Base-by-base conservation (phyloP, 2,888 invertebrate species). In the Diplazon laetatorius region DNA sequence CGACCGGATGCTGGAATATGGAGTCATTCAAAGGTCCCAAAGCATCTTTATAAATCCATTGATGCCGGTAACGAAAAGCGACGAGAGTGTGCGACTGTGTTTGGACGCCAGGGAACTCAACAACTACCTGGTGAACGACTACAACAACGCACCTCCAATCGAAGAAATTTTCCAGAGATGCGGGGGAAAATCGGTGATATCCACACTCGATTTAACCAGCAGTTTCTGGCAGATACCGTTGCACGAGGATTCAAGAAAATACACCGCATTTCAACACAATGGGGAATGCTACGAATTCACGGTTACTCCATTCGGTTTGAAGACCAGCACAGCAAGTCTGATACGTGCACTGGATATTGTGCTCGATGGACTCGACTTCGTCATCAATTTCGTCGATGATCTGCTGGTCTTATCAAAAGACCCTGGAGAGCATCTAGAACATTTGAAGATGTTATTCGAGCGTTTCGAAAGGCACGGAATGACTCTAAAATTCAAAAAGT, bases 11-110 rank as follows among this genome's bases (percentile, higher is more conserved):
- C 52, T 88, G 9, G 50, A 85, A 1, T 85, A 86, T 62, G 75
- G 82, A 0, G 85, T 89, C 1, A 87, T 88, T n/a, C 76, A 85
- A 65, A 83, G 82, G 9, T 86, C 86, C 0, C 83, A 80, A 50
- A 86, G 83, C 37, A 82, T 84, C 0, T 86, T 85, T 55, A 85
- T 85, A 6, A 85, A 81, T 18, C 85, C 84, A 0, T 65, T 87
- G 0, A 14, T 60, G 1, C 42, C 62, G 0, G 30, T 68, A 0
- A 25, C 22, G 1, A 70, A 77, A 35, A 78, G 75, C 9, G 62
- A 73, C 8, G 74, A 75, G 0, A 68, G 70, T 0, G 73, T 77
- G 9, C 14, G 78, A 20, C 1, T 76, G 9, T 71, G 66, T 2
- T 22, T 75, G 0, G 73, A 73, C 18, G 76, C 80, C 0, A 18